Conservation (phyloP, 2,888 invertebrate genomes). For the Drosophila emarginata region DNA sequence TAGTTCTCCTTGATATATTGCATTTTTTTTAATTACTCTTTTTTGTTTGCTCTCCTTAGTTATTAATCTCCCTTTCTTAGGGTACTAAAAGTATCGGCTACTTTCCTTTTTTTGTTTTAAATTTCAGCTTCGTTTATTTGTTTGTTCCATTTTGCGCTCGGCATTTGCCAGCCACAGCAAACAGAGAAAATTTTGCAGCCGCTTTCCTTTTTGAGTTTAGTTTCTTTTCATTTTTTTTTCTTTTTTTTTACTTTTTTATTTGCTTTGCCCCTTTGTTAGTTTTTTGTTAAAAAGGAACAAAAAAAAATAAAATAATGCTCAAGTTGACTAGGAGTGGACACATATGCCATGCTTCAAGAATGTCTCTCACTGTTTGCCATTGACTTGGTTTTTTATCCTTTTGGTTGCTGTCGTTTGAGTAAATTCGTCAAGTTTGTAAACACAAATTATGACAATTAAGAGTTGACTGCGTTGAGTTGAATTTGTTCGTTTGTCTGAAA, state of each 20-base stretch:
- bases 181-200: slow-evolving; percentile 38
- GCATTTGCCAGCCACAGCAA: slow-evolving; percentile 42
- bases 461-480: slow-evolving; percentile 66
- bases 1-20: too few species aligned
- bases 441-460: slow-evolving; percentile 76
- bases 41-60: neutral
- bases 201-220: slow-evolving; percentile 40
- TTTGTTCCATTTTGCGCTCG: slow-evolving; percentile 30
- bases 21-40: too few species aligned
- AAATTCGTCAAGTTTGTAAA: slow-evolving; percentile 77
- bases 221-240: slow-evolving; percentile 66
- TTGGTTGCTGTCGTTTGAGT: slow-evolving; percentile 28
- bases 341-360: slow-evolving; percentile 44
- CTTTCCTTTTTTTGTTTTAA: neutral
- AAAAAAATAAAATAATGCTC: slow-evolving; percentile 51
- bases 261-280: slow-evolving; percentile 71
- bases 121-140: slow-evolving; percentile 28
- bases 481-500: slow-evolving; percentile 55
- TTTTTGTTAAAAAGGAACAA: slow-evolving; percentile 39
- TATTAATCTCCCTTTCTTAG: neutral
- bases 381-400: neutral
- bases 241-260: slow-evolving; percentile 61
- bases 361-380: neutral
- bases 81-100: neutral
- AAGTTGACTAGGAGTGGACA: slow-evolving; percentile 46